phyloP scores from a whole-genome alignment of 2,888 invertebrate genomes.

The Brenthis hecate region DNA sequence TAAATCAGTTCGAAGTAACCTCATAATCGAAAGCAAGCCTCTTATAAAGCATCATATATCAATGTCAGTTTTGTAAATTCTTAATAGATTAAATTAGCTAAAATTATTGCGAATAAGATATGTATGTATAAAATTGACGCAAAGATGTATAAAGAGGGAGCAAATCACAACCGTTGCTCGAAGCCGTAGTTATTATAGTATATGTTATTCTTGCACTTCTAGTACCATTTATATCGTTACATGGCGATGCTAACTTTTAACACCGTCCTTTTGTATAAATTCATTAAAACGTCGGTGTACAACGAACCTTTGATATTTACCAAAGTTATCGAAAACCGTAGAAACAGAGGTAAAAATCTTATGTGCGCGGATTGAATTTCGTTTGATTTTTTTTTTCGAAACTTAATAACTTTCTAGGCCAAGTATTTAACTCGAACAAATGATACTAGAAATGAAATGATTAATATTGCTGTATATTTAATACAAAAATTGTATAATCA shows the following conservation, averaged over 20 bases:
- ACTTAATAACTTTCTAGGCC: not conserved
- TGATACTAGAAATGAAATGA: not conserved
- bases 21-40: not conserved
- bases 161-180: slow-evolving; percentile 23
- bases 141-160: slow-evolving; percentile 19
- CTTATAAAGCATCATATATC: not conserved
- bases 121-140: slow-evolving; percentile 24
- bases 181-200: not conserved
- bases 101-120: slow-evolving; percentile 22
- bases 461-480: not conserved
- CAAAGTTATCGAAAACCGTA: too few species aligned
- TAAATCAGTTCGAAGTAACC: slow-evolving; percentile 8
- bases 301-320: too few species aligned
- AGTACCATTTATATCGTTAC: not conserved
- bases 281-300: too few species aligned
- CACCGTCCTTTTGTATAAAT: too few species aligned
- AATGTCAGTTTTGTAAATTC: slow-evolving; percentile 1
- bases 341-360: too few species aligned
- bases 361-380: too few species aligned
- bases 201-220: not conserved
- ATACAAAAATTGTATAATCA: slow-evolving; percentile 1
- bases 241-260: too few species aligned
- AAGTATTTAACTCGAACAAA: not conserved
- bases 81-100: slow-evolving; percentile 12
- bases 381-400: too few species aligned